These are phyloP conservation scores for Drosophila malerkotliana DNA, from an alignment of 1,140 invertebrate species.

Conservation along the genomic window DNA sequence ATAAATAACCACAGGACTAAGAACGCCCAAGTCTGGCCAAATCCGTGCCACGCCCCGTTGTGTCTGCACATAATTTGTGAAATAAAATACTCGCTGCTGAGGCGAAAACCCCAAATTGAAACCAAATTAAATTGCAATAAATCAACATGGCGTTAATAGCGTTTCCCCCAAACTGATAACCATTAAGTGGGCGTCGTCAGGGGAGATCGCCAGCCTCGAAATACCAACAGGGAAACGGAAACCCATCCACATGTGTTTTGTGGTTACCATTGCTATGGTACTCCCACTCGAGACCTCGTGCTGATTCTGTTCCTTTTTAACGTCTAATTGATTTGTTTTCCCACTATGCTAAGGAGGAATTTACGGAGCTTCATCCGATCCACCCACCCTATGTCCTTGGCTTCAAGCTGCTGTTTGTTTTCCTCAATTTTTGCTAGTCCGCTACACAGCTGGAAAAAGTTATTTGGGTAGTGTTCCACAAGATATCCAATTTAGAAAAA, in stretches of 20 bases:
- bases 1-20: slow-evolving; percentile 61
- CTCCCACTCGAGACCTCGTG: slow-evolving; percentile 4
- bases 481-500: too few relatives aligned
- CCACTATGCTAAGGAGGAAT: slow-evolving; percentile 44
- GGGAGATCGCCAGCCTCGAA: slow-evolving; percentile 49
- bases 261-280: slow-evolving; percentile 16
- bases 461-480: too few relatives aligned
- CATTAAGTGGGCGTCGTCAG: slow-evolving; percentile 75
- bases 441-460: neutral
- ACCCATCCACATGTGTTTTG: slow-evolving; percentile 36
- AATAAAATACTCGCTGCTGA: slow-evolving; percentile 66
- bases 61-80: slow-evolving; percentile 78
- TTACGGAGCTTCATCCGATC: slow-evolving; percentile 27
- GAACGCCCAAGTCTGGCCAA: slow-evolving; percentile 26
- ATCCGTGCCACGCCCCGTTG: slow-evolving; percentile 63
- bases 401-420: slow-evolving; percentile 62
- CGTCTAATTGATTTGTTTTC: slow-evolving; percentile 74
- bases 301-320: slow-evolving; percentile 56
- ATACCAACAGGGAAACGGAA: slow-evolving; percentile 43
- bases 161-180: slow-evolving; percentile 67
- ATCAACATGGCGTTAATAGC: slow-evolving; percentile 77
- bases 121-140: slow-evolving; percentile 80
- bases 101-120: slow-evolving; percentile 67
- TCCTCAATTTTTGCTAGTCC: slow-evolving; percentile 27
- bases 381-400: slow-evolving; percentile 29